phyloP scores from a whole-genome alignment of 2,797 vertebrate species.

The Gorsachius magnificus region DNA sequence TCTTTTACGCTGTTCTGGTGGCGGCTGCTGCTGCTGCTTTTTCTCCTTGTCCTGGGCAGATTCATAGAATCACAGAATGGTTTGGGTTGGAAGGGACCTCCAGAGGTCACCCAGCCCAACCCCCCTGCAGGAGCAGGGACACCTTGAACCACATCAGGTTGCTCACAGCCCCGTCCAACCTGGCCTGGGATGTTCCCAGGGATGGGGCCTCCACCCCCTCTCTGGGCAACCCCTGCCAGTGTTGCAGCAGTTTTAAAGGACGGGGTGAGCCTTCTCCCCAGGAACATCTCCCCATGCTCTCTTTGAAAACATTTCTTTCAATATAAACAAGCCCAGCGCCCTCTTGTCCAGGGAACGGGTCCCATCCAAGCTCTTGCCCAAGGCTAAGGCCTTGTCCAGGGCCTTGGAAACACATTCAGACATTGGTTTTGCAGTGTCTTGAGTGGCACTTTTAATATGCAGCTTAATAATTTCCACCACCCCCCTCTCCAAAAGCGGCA shows the following conservation, averaged over 20 bases:
- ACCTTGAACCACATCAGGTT: too few relatives aligned
- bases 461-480: background rate
- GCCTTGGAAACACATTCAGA: background rate
- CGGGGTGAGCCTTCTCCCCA: background rate
- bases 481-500: rapidly evolving
- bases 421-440: background rate
- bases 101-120: too few relatives aligned
- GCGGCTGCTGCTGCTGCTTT: background rate
- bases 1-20: rapidly evolving
- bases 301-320: background rate
- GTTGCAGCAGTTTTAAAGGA: background rate
- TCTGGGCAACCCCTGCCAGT: too few relatives aligned
- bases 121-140: too few relatives aligned
- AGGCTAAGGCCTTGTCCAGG: background rate
- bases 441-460: background rate
- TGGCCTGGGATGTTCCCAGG: too few relatives aligned
- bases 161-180: too few relatives aligned
- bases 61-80: too few relatives aligned
- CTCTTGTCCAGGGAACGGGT: background rate
- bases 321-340: background rate
- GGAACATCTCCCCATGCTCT: background rate
- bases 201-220: too few relatives aligned
- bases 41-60: background rate
- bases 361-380: background rate
- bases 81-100: too few relatives aligned